Evolutionary conservation across 2,113 vertebrate species (phyloP), one percentile per base, ranked within the genome.

Genomic region (Cavia aperea): DNA sequence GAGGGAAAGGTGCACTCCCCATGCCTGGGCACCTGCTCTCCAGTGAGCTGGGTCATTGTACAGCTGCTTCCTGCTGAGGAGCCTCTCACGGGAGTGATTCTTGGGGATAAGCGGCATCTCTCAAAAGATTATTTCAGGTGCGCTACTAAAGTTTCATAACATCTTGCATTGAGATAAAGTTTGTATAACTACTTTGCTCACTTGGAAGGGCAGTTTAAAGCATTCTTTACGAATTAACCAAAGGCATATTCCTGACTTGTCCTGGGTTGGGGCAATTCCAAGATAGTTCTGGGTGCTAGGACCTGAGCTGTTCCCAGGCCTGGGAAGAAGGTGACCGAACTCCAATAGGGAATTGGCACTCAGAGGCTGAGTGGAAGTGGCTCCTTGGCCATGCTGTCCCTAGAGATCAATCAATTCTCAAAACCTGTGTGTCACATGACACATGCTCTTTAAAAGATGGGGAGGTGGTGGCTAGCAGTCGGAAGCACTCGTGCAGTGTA

Each of bases 1-100:
- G 82, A 89, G 91, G 73, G 54, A 49, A 66, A 95, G 94, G 86
- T 93, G 85, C 58, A 7, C 12, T 29, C 12, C 66, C 70, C 43
- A 51, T 88, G 73, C 2, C 63, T 36, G 31, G 46, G 2, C 33
- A 4, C 5, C 60, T 91, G 15, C 24, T 23, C 14, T 43, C 29
- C 54, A n/a, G 21, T 36, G 11, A 73, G 81, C 65, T 58, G 79
- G 60, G 54, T 89, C 65, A 0, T 29, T 46, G 81, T 54, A 51
- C 33, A 70, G 31, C 46, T 60, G 56, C 24, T 39, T 87, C 12
- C 26, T 29, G 24, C 86, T 24, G 63, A 33, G 60, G 58, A 23
- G 23, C 84, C 75, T 88, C 54, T 18, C 4, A 13, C 43, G 29
- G 33, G 33, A 51, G 4, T 56, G 12, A 54, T 91, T 89, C 79